phyloP scores from a whole-genome alignment of 2,113 vertebrate genomes.

The Acrocephalus arundinaceus region DNA sequence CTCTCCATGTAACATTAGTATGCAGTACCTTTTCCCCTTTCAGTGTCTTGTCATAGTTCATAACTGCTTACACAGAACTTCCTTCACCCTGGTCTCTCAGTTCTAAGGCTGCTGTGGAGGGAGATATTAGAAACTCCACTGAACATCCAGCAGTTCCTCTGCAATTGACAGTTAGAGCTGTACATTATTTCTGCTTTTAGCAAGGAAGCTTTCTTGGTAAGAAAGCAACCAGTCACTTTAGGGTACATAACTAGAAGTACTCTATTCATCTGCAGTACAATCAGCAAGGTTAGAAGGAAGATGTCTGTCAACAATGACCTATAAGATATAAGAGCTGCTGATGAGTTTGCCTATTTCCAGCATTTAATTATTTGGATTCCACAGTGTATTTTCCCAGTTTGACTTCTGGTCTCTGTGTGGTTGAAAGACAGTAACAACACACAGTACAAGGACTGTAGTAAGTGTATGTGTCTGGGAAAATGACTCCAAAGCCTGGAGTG shows the following conservation, averaged over 20 bases:
- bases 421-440: neutral
- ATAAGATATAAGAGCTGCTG: neutral
- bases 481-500: neutral
- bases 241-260: neutral
- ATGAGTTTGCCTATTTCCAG: neutral
- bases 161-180: neutral
- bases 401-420: neutral
- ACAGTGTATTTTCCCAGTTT: neutral
- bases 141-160: neutral
- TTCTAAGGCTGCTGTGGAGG: neutral
- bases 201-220: neutral
- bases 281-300: neutral
- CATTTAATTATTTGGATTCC: neutral
- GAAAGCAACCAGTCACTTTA: rapidly evolving
- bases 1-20: neutral
- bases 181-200: neutral
- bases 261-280: neutral
- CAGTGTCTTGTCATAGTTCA: neutral
- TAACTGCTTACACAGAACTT: neutral
- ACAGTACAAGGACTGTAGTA: neutral
- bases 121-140: neutral
- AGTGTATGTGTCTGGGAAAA: neutral
- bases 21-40: neutral
- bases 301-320: neutral
- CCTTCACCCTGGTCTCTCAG: neutral